Conservation (phyloP, 2,797 vertebrate species). For the Scarus forsteni region DNA sequence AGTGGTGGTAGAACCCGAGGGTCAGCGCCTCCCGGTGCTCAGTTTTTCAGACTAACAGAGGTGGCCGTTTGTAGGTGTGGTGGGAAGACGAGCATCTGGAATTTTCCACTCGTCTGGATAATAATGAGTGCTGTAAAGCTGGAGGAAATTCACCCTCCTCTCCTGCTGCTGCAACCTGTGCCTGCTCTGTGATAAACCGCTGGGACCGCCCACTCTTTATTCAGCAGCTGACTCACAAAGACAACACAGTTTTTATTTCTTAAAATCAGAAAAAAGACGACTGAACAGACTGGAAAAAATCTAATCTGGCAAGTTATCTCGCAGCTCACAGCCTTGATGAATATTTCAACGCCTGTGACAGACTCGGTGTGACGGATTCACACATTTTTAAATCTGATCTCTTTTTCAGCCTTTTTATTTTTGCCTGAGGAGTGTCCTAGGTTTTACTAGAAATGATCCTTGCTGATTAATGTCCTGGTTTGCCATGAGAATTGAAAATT, state of each 20-base stretch:
- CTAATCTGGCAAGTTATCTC: neutral
- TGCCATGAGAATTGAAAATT: too few relatives aligned
- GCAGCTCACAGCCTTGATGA: constrained; percentile 7
- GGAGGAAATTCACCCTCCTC: constrained; percentile 18
- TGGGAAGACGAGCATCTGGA: constrained; percentile 20
- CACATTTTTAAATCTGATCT: constrained; percentile 1
- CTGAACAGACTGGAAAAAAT: constrained; percentile 1
- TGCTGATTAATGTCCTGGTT: too few relatives aligned
- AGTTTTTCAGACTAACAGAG: neutral
- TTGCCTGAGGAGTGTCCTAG: neutral
- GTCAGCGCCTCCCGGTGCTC: constrained; percentile 6
- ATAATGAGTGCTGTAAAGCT: neutral
- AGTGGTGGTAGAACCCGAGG: constrained; percentile 92
- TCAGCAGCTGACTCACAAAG: constrained; percentile 31
- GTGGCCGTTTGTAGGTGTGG: neutral
- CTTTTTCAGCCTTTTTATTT: neutral
- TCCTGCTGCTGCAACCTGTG: constrained; percentile 27
- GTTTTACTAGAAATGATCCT: too few relatives aligned
- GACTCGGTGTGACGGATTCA: neutral
- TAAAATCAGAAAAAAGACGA: constrained; percentile 16
- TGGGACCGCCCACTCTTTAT: constrained; percentile 29
- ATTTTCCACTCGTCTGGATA: constrained; percentile 27
- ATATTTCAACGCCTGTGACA: constrained; percentile 4
- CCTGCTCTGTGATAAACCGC: constrained; percentile 7
- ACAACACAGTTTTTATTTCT: constrained; percentile 27